A percentile compares a stretch with the other conserved stretches of the same genome.
phyloP scores from a whole-genome alignment of 2,797 vertebrate genomes.

The Syncerus caffer region DNA sequence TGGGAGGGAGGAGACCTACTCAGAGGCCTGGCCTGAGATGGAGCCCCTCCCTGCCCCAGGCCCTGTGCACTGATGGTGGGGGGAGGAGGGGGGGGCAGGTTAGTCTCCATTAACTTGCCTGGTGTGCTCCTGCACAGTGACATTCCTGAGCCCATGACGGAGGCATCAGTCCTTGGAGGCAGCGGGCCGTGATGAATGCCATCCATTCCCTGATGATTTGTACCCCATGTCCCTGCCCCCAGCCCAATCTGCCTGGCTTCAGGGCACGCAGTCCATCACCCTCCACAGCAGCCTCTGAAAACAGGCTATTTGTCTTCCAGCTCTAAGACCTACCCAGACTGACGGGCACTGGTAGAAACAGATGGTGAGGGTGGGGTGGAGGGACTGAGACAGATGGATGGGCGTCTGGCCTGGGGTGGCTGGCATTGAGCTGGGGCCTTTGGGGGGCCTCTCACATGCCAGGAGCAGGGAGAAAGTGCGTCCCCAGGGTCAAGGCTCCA shows the following conservation, averaged over 20 bases:
- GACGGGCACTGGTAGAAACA: conserved; percentile 45
- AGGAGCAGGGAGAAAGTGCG: neutral
- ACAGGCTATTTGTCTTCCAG: conserved; percentile 46
- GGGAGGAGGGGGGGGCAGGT: rapidly evolving
- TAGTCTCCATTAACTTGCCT: conserved; percentile 8
- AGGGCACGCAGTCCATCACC: conserved; percentile 36
- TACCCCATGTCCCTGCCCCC: neutral
- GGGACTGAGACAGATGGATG: conserved; percentile 55
- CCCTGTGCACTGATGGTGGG: neutral
- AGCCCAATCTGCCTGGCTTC: neutral
- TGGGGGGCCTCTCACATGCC: conserved; percentile 27
- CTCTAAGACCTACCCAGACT: conserved; percentile 27
- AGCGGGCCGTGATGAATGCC: conserved; percentile 52
- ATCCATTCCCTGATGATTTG: neutral
- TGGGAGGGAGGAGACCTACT: neutral
- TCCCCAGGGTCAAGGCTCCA: neutral
- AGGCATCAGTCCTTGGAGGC: conserved; percentile 58
- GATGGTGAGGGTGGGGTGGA: conserved; percentile 48
- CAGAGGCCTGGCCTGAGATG: neutral
- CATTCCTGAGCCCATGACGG: conserved; percentile 12
- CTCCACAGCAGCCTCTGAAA: neutral
- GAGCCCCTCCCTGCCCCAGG: neutral
- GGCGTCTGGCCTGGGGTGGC: conserved; percentile 18
- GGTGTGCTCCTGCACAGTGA: conserved; percentile 55
- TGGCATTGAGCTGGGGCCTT: conserved; percentile 35